Base-by-base conservation (phyloP, 2,113 vertebrate genomes). In the Macrotis lagotis region DNA sequence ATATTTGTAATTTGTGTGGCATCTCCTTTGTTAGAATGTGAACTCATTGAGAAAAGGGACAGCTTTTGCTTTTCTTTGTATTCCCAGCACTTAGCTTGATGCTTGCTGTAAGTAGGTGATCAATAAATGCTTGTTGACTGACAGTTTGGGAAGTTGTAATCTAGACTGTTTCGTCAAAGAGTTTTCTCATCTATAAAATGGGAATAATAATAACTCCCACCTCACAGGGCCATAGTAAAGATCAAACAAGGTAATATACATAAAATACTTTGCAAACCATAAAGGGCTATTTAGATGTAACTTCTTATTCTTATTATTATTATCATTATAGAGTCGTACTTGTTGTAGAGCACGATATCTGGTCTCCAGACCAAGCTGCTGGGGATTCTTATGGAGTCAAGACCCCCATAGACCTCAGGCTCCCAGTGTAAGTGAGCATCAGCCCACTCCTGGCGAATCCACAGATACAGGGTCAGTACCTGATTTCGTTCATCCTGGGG, bases 331-430 rank as follows among this genome's bases (percentile, higher is more conserved):
- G 59, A 74, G 37, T 83, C 66, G 12, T 99, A 99, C 99, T 99
- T 99, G 99, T 99, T 99, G 97, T 99, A 99, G 96, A 99, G 99
- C 92, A 99, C 98, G 92, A 99, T 99, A 98, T 99, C 99, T 0
- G 99, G 99, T 94, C 98, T 98, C 99, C 99, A 99, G 97, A 99
- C 99, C 74, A 99, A 99, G 98, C 99, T 99, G 98, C 99, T 99
- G 98, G 99, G 99, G 97, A 99, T 99, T 94, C 98, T 99, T 98
- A 99, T 99, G 98, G 98, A 98, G 98, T 99, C 99, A 3, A 99
- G 99, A 95, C 99, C 99, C 5, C 98, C 99, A 0, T 99, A 99
- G 91, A 98, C 98, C 0, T 99, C 98, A 94, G 99, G 99, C 96
- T 99, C 98, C 99, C 99, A 99, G 94, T 74, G 98, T 44, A 99